A percentile compares a stretch with the other conserved stretches of the same genome.
Evolutionary conservation across 2,797 vertebrate genomes (phyloP).

Genomic region (Ambastaia sidthimunki): DNA sequence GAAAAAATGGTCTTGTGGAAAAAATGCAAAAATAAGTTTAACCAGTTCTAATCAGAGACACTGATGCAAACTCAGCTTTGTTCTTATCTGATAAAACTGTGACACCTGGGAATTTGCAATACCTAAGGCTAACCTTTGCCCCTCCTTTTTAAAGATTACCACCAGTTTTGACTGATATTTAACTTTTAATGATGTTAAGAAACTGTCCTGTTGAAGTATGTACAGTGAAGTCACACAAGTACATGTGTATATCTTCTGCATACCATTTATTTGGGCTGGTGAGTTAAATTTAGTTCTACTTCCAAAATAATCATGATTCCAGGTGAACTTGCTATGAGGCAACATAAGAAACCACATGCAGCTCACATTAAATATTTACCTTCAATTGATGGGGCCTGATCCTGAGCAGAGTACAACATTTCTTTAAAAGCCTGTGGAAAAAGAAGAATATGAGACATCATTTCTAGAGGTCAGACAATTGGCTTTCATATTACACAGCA

Average conservation of each 20-base stretch:
- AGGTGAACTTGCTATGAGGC: not conserved
- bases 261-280: not conserved
- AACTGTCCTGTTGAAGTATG: not conserved
- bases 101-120: not conserved
- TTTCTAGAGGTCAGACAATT: slow-evolving; percentile 44
- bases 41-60: not conserved
- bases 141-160: not conserved
- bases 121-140: not conserved
- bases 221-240: not conserved
- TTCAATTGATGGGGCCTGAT: slow-evolving; percentile 98
- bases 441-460: slow-evolving; percentile 7
- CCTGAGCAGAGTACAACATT: slow-evolving; percentile 97
- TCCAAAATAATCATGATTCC: not conserved
- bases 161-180: not conserved
- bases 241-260: not conserved
- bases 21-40: not conserved
- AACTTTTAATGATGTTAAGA: not conserved
- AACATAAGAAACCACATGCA: not conserved
- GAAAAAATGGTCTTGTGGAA: not conserved
- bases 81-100: slow-evolving; percentile 8
- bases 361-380: slow-evolving; percentile 76
- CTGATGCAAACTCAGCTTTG: slow-evolving; percentile 23
- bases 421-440: slow-evolving; percentile 93
- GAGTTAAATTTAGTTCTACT: not conserved
- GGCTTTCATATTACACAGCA: slow-evolving; percentile 40